Conservation (phyloP, 2,113 vertebrate genomes). For the Heliornis fulica region DNA sequence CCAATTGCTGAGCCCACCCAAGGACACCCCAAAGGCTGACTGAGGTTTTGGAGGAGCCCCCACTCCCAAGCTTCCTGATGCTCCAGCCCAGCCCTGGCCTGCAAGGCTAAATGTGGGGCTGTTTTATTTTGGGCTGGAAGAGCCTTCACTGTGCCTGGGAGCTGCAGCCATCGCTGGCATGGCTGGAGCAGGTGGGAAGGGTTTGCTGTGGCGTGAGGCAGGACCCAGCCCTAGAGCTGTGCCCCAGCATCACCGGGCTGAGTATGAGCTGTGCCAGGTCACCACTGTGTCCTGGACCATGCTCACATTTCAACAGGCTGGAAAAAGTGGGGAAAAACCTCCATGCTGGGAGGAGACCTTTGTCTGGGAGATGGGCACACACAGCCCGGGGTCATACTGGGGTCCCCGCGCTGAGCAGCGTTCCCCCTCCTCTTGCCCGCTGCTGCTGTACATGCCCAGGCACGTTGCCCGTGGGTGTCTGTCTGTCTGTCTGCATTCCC, state of each 20-base stretch:
- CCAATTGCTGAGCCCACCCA: background rate
- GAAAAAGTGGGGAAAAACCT: background rate
- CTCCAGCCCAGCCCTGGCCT: no score
- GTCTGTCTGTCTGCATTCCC: background rate
- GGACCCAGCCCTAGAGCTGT: background rate
- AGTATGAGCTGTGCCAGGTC: background rate
- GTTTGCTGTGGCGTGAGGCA: background rate
- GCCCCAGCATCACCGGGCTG: background rate
- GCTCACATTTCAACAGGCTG: background rate
- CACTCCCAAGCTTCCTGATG: no score
- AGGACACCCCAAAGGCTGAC: background rate
- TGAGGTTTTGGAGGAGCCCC: background rate
- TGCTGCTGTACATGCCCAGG: background rate
- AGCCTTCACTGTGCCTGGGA: background rate
- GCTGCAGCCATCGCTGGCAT: background rate
- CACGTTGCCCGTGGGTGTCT: background rate
- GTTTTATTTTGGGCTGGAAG: background rate
- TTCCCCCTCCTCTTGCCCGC: background rate
- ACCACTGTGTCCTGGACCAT: background rate
- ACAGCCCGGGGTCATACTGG: rapidly evolving
- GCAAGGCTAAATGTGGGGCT: background rate
- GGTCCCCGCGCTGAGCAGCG: background rate
- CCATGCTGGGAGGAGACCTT: rapidly evolving
- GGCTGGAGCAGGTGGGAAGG: background rate
- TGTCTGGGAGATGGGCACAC: background rate